Conservation (phyloP, 2,888 invertebrate species). For the Bhutanitis thaidina region DNA sequence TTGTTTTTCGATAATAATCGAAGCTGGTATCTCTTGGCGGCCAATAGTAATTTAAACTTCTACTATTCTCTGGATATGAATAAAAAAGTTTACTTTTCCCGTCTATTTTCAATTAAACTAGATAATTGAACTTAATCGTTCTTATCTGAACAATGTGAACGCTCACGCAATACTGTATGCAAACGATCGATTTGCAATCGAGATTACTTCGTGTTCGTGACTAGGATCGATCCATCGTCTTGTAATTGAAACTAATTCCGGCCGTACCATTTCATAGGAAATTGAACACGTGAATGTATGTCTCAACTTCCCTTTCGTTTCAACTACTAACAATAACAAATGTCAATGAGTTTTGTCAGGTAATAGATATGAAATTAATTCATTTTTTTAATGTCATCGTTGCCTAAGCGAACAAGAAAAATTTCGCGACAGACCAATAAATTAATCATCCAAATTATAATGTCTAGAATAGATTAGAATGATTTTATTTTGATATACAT, state of each 20-base stretch:
- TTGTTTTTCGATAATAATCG: too few relatives aligned
- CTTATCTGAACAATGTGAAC: conserved; percentile 46
- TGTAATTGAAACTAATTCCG: conserved; percentile 31
- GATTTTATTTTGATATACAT: too few relatives aligned
- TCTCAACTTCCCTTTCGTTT: not conserved
- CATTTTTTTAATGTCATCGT: too few relatives aligned
- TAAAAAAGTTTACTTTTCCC: conserved; percentile 52
- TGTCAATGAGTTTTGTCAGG: too few relatives aligned
- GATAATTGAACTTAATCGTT: conserved; percentile 61
- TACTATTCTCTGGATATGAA: not conserved
- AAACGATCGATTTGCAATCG: conserved; percentile 28
- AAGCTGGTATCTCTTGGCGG: too few relatives aligned
- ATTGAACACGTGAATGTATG: conserved; percentile 3
- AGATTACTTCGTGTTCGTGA: conserved; percentile 30
- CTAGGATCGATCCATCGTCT: conserved; percentile 26
- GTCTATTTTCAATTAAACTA: conserved; percentile 46
- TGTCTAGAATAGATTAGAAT: too few relatives aligned
- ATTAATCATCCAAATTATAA: too few relatives aligned
- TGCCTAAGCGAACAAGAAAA: too few relatives aligned
- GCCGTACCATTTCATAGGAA: conserved; percentile 22
- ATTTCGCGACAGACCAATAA: too few relatives aligned
- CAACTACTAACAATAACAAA: not conserved
- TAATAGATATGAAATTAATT: too few relatives aligned
- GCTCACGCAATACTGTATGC: conserved; percentile 36
- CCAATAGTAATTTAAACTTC: not conserved